Evolutionary conservation across 2,888 invertebrate genomes (phyloP), one percentile per base, ranked within the genome.

Genomic region (Nomada hirtipes): DNA sequence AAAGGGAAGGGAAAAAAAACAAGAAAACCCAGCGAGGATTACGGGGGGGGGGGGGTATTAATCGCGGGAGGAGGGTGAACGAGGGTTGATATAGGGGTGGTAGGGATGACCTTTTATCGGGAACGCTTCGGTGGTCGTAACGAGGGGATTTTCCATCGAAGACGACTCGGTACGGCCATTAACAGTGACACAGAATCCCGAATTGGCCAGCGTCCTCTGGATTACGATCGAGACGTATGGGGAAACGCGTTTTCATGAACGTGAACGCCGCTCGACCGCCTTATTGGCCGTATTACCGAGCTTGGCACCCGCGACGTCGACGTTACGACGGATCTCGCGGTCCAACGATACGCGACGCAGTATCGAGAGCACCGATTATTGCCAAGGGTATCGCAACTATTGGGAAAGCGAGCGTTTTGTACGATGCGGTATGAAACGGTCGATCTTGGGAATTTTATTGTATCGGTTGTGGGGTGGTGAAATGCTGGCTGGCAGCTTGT

Each of bases 61-160:
- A 81, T 81, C 59, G 23, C 52, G 64, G 23, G 50, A n/a, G 9
- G 50, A 23, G 11, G 11, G 59, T 36, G 36, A 7, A 36, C 36
- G 0, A 9, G 20, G 10, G n/a, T 42, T 69, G 65, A 71, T 77
- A 76, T 55, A 42, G 52, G 44, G 47, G 11, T 10, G 15, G 15
- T 1, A 3, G 23, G 59, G 53, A 29, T 36, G 55, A 18, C 53
- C 42, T 50, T 71, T 68, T 72, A 69, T 69, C 68, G 72, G 20
- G 29, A 11, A 20, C 65, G 53, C n/a, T 20, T 44, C 29, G 15
- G n/a, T 44, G 65, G 47, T 60, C 57, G 63, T 70, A 73, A 80
- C 47, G 75, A 59, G 63, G 7, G 69, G 65, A 83, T 83, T 79
- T 76, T 74, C 29, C 79, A 59, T 73, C 63, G 59, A 73, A 79